Evolutionary conservation across 2,797 vertebrate genomes (phyloP).

Genomic region (Myioborus melanocephalus): DNA sequence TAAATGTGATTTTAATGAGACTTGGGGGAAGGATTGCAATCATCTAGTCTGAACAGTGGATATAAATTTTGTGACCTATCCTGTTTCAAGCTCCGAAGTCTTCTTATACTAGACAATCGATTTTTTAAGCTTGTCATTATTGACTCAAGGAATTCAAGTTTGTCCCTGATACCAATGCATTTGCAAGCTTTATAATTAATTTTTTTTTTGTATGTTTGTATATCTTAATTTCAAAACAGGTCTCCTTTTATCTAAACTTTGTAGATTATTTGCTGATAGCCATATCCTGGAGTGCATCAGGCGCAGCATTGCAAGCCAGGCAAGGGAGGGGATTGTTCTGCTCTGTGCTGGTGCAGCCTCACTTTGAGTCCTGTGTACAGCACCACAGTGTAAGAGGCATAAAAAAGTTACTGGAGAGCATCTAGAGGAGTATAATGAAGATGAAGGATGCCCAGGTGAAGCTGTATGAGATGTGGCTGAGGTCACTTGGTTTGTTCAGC

Average conservation of each 20-base stretch:
- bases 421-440: background rate
- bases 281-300: background rate
- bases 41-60: background rate
- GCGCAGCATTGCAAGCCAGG: accelerated
- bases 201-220: background rate
- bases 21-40: background rate
- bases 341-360: background rate
- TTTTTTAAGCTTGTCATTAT: background rate
- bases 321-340: background rate
- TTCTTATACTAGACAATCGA: background rate
- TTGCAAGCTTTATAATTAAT: background rate
- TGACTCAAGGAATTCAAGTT: background rate
- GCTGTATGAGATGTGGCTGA: accelerated
- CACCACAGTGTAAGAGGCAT: background rate
- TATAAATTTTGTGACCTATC: background rate
- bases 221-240: background rate
- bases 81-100: background rate
- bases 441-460: background rate
- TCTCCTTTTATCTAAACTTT: background rate
- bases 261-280: background rate
- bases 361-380: background rate
- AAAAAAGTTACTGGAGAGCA: background rate
- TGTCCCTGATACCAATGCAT: background rate
- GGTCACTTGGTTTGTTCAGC: background rate
- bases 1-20: background rate